Conservation (phyloP, 2,113 vertebrate species). For the Upupa epops region DNA sequence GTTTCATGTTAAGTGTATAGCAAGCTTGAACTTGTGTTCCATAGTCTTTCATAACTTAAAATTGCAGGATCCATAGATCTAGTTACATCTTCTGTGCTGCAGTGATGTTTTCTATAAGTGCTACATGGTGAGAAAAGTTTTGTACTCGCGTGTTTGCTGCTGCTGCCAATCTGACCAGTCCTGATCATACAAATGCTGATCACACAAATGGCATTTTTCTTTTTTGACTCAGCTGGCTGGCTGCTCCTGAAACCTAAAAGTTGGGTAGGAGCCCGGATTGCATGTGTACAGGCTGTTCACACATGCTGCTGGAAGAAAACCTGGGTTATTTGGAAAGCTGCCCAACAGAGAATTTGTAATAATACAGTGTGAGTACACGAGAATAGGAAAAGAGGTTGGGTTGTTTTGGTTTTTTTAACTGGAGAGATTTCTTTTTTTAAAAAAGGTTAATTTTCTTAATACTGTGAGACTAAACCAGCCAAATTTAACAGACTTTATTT, state of each 20-base stretch:
- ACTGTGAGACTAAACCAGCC: neutral
- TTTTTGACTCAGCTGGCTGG: neutral
- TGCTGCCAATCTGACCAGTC: neutral
- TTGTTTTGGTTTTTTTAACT: neutral
- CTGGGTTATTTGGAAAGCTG: neutral
- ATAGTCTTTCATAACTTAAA: neutral
- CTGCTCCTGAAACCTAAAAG: neutral
- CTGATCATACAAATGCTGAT: neutral
- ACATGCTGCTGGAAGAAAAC: neutral
- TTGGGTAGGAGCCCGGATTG: neutral
- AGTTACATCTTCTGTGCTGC: neutral
- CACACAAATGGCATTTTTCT: neutral
- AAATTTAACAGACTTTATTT: neutral
- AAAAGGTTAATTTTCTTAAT: neutral
- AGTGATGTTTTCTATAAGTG: neutral
- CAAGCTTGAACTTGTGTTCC: neutral
- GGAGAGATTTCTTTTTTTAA: neutral
- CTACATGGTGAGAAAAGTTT: neutral
- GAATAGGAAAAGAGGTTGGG: neutral
- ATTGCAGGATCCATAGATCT: neutral
- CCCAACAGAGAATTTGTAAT: neutral
- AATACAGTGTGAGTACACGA: neutral
- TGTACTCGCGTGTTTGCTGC: neutral
- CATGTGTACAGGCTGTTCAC: neutral
- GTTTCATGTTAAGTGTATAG: neutral